Conservation (phyloP, 1,140 invertebrate genomes). For the Aphelenchoides besseyi region DNA sequence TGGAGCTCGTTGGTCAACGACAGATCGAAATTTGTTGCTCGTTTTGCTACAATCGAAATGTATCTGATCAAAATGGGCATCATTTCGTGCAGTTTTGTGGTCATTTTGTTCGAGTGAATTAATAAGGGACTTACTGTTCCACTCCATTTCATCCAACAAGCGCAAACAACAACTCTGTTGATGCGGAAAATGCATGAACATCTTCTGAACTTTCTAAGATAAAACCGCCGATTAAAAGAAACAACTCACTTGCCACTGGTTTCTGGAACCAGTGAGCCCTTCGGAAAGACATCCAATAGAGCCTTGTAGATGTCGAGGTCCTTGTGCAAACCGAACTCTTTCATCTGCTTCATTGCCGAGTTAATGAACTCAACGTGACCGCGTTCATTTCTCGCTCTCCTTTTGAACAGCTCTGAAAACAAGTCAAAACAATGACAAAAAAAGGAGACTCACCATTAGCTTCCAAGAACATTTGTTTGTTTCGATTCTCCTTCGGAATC, state of each 20-base stretch:
- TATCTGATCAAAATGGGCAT: slow-evolving; percentile 34
- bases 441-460: too few species aligned
- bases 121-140: slow-evolving; percentile 70
- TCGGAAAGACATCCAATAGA: slow-evolving; percentile 83
- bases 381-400: too few species aligned
- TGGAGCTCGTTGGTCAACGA: slow-evolving; percentile 43
- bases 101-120: too few species aligned
- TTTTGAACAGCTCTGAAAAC: too few species aligned
- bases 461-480: slow-evolving; percentile 33
- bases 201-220: slow-evolving; percentile 65
- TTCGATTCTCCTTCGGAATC: too few species aligned
- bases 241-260: slow-evolving; percentile 71
- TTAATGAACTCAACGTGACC: slow-evolving; percentile 93
- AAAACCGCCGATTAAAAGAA: slow-evolving; percentile 69
- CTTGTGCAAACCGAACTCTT: slow-evolving; percentile 77
- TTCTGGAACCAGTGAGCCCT: slow-evolving; percentile 81
- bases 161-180: slow-evolving; percentile 86
- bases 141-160: slow-evolving; percentile 83
- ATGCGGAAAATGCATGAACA: slow-evolving; percentile 81
- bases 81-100: slow-evolving; percentile 30
- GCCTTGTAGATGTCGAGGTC: slow-evolving; percentile 87
- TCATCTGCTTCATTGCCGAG: slow-evolving; percentile 79
- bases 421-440: too few species aligned
- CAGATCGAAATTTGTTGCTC: slow-evolving; percentile 10
- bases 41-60: slow-evolving; percentile 18